Evolutionary conservation across 2,888 invertebrate genomes (phyloP).

Genomic region (Lepidochrysops patricia): DNA sequence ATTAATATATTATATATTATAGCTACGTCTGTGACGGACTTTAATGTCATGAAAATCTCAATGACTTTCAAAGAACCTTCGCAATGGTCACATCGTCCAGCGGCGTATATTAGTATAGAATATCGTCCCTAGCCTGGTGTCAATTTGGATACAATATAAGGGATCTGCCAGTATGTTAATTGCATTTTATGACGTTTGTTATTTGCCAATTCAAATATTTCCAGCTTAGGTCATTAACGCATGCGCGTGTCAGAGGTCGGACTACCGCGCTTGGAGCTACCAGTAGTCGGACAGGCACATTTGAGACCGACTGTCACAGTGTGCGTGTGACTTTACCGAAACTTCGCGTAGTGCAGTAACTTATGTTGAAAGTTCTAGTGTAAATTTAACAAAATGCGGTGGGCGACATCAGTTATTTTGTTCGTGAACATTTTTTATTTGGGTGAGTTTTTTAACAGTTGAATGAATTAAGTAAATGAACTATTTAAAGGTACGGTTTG

Average conservation of each 20-base stretch:
- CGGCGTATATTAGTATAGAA: background rate
- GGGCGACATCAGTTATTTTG: slow-evolving; percentile 37
- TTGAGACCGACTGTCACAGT: slow-evolving; percentile 38
- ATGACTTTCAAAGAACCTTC: background rate
- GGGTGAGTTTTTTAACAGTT: slow-evolving; percentile 51
- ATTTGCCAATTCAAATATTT: slow-evolving; percentile 26
- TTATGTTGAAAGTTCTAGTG: slow-evolving; percentile 24
- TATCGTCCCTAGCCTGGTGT: too few relatives aligned
- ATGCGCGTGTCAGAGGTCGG: slow-evolving; percentile 55
- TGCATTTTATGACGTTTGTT: slow-evolving; percentile 10
- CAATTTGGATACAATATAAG: background rate
- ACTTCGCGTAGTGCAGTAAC: slow-evolving; percentile 29
- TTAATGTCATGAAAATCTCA: background rate
- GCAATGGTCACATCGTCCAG: background rate
- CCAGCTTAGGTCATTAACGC: slow-evolving; percentile 31
- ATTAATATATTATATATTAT: too few relatives aligned
- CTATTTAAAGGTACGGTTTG: too few relatives aligned
- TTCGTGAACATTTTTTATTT: slow-evolving; percentile 39
- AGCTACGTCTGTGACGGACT: too few relatives aligned
- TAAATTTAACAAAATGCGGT: slow-evolving; percentile 49
- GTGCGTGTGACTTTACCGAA: slow-evolving; percentile 31
- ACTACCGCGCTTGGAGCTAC: slow-evolving; percentile 32
- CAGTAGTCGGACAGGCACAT: slow-evolving; percentile 40
- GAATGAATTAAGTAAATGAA: too few relatives aligned
- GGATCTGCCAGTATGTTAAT: background rate